These are phyloP conservation scores for Odobenus rosmarus DNA, from an alignment of 2,113 vertebrate species.

Conservation along the genomic window DNA sequence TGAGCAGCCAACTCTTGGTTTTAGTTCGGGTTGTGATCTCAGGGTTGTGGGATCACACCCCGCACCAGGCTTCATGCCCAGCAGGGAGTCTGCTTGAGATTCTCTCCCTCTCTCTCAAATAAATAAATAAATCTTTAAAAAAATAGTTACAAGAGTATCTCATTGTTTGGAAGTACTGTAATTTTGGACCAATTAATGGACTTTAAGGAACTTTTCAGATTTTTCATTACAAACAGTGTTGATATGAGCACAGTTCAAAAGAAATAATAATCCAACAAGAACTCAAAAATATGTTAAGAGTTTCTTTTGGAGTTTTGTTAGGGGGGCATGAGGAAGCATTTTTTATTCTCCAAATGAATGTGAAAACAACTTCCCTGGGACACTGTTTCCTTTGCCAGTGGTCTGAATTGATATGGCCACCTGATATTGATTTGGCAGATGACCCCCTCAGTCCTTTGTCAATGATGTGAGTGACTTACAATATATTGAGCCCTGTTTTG, in stretches of 20 bases:
- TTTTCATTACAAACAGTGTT: background rate
- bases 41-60: background rate
- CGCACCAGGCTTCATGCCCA: background rate
- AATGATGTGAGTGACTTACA: background rate
- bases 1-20: background rate
- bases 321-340: background rate
- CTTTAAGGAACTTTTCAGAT: background rate
- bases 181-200: background rate
- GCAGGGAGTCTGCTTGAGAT: background rate
- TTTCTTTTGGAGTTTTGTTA: background rate
- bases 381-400: background rate
- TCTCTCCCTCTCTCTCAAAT: background rate
- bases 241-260: background rate
- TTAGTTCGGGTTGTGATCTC: background rate
- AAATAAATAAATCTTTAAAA: background rate
- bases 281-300: background rate
- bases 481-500: background rate
- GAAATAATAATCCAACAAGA: background rate
- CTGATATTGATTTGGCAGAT: background rate
- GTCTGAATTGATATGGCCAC: background rate
- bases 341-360: background rate
- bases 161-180: background rate
- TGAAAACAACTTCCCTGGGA: background rate
- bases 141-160: background rate
- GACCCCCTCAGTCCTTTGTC: background rate